Evolutionary conservation across 2,113 vertebrate species (phyloP).

Genomic region (Talpa occidentalis): DNA sequence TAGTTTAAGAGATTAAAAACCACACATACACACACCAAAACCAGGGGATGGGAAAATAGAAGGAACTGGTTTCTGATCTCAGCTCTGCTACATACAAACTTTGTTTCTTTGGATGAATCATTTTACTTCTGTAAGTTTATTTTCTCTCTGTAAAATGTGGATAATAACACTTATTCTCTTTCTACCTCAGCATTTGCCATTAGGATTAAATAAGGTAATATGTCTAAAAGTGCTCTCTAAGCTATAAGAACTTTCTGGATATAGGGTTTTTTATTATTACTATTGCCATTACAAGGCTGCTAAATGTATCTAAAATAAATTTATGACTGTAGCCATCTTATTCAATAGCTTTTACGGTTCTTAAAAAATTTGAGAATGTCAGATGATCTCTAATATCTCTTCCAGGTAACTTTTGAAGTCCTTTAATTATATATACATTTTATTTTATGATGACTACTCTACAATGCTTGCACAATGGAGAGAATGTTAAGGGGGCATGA

Average conservation of each 20-base stretch:
- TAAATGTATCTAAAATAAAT: neutral
- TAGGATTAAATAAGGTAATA: neutral
- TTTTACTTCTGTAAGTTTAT: constrained; percentile 25
- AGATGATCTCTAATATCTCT: neutral
- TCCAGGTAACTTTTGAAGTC: neutral
- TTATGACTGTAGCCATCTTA: neutral
- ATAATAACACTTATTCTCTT: neutral
- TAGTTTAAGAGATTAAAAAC: neutral
- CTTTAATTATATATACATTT: neutral
- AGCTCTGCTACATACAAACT: neutral
- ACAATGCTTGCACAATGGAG: neutral
- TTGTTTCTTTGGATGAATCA: constrained; percentile 31
- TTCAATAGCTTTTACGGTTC: neutral
- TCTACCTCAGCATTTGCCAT: neutral
- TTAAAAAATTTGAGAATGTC: neutral
- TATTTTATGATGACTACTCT: neutral
- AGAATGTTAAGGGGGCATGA: neutral
- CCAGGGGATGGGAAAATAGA: constrained; percentile 56
- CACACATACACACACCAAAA: neutral
- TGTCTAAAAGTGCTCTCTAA: neutral
- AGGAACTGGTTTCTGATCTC: constrained; percentile 58
- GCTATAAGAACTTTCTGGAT: no score
- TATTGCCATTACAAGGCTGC: neutral
- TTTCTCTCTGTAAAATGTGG: constrained; percentile 22
- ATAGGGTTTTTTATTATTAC: neutral